phyloP scores from a whole-genome alignment of 2,888 invertebrate genomes.

The Drosophila peninsularis region DNA sequence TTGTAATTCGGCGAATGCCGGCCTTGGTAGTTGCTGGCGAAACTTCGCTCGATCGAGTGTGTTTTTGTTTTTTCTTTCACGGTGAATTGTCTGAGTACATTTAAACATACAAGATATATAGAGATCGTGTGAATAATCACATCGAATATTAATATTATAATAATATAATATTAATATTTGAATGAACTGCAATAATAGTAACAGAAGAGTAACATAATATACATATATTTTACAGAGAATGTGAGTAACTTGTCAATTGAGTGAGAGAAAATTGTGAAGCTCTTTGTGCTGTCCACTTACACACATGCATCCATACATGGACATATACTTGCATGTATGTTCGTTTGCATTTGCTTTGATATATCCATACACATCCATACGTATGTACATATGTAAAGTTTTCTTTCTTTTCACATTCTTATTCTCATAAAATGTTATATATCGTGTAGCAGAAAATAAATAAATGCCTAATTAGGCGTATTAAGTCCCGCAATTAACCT shows the following conservation, averaged over 20 bases:
- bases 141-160: too few relatives aligned
- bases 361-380: neutral
- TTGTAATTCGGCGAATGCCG: neutral
- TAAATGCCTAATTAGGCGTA: neutral
- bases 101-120: too few relatives aligned
- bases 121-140: too few relatives aligned
- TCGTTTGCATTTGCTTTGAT: neutral
- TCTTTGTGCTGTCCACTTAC: too few relatives aligned
- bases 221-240: neutral
- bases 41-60: too few relatives aligned
- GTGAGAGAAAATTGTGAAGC: neutral
- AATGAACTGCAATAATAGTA: too few relatives aligned
- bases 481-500: neutral
- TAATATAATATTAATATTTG: too few relatives aligned
- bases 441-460: neutral
- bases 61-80: too few relatives aligned
- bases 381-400: neutral
- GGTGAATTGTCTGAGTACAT: too few relatives aligned
- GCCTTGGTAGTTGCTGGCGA: neutral
- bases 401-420: neutral
- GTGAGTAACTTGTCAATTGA: neutral
- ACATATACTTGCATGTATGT: too few relatives aligned
- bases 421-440: neutral
- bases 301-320: too few relatives aligned
- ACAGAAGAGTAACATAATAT: neutral